Base-by-base conservation (phyloP, 2,888 invertebrate species). In the Dryococelus australis region DNA sequence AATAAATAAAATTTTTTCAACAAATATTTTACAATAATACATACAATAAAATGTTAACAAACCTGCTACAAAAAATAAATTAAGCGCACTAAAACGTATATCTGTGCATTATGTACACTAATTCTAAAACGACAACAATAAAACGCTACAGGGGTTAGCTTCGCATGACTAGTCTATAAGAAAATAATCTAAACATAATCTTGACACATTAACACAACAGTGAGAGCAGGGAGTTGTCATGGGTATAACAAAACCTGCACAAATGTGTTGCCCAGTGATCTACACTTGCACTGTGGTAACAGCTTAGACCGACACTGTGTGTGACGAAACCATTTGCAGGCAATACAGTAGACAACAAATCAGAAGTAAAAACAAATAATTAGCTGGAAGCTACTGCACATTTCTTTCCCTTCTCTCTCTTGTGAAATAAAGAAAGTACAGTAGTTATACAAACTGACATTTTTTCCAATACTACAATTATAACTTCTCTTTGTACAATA, bases 21-120 rank as follows among this genome's bases (percentile, higher is more conserved):
- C 65, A 65, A 65, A 65, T 65, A 65, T n/a, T 65, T 24, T 65
- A 65, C 65, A 65, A 24, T 65, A 65, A 65, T 65, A 65, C 65
- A 10, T n/a, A 65, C 20, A 65, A 65, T 65, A 24, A 10, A 65
- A 65, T 65, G n/a, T 65, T 65, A 24, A 65, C 20, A 65, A 65
- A 65, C 51, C 12, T 51, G 51, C 51, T 51, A 51, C 8, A 65
- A 65, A 24, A 65, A 65, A 65, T 65, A 65, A 65, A 65, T 65
- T 65, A 65, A 65, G 24, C 65, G 24, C 65, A 65, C 65, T 65
- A 3, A 65, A 65, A 65, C 20, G 8, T 65, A 65, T 24, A n/a
- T 65, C n/a, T 65, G 24, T 65, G 65, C n/a, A 24, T 24, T 24
- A 65, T 16, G 65, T 65, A 65, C 65, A 65, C 65, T 12, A 65